Evolutionary conservation across 2,113 vertebrate species (phyloP).

Genomic region (Zosterops lateralis): DNA sequence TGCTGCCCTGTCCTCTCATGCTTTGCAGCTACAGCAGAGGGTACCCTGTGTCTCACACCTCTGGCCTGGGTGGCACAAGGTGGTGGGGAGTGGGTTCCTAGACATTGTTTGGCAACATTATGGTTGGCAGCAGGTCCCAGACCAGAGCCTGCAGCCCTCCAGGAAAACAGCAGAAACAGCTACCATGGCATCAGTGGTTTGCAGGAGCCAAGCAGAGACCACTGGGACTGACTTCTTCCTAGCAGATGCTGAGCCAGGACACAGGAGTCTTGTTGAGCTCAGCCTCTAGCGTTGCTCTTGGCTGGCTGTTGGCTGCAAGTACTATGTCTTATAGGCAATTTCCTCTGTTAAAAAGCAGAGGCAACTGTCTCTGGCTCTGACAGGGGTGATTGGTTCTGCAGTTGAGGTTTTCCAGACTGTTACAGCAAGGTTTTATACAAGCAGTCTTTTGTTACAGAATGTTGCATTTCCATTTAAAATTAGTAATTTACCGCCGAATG

Average conservation of each 20-base stretch:
- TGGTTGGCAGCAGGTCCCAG: background rate
- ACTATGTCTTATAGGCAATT: constrained; percentile 19
- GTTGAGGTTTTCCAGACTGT: constrained; percentile 25
- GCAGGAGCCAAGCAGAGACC: background rate
- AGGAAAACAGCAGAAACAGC: background rate
- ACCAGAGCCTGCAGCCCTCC: background rate
- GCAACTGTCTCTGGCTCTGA: background rate
- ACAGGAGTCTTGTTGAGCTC: constrained; percentile 9
- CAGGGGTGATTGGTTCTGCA: constrained; percentile 24
- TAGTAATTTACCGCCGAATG: constrained; percentile 37
- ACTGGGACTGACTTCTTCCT: background rate
- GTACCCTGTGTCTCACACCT: background rate
- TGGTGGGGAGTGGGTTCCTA: background rate
- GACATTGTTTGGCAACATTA: background rate
- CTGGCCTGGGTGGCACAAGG: background rate
- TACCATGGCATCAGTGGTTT: background rate
- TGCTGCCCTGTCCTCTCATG: background rate
- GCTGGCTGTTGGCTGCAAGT: constrained; percentile 30
- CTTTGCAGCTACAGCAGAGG: background rate
- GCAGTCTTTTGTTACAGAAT: constrained; percentile 44
- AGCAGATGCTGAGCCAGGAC: constrained; percentile 16
- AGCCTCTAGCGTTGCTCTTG: constrained; percentile 27
- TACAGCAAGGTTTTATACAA: constrained; percentile 12
- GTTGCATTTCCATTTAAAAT: constrained; percentile 66
- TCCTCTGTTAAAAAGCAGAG: constrained; percentile 8